Percentiles rank a stretch among this genome's conserved stretches.
Conservation (phyloP, 2,888 invertebrate genomes). For the Antheraea assamensis region DNA sequence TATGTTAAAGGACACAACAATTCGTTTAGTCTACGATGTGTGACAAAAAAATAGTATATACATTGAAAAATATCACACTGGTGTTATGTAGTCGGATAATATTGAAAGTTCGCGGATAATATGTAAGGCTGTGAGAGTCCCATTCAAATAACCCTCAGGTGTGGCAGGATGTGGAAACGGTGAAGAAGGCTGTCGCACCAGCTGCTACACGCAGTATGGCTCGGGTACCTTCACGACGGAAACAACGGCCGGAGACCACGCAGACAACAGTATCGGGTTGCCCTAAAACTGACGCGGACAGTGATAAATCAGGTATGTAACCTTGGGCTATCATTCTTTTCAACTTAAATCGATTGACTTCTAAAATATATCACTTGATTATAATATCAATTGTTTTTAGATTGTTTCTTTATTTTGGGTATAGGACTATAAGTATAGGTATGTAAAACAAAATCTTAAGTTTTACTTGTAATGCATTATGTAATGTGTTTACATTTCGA, state of each 20-base stretch:
- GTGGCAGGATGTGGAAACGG: slow-evolving; percentile 90
- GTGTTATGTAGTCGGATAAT: background rate
- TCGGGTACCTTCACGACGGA: slow-evolving; percentile 61
- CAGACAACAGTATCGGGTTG: slow-evolving; percentile 59
- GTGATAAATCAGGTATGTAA: slow-evolving; percentile 51
- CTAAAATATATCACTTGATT: too few relatives aligned
- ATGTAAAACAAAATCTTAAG: background rate
- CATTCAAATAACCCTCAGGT: slow-evolving; percentile 52
- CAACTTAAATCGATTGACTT: too few relatives aligned
- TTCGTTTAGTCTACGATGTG: too few relatives aligned
- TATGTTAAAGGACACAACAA: too few relatives aligned
- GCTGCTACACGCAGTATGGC: slow-evolving; percentile 79
- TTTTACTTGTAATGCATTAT: background rate
- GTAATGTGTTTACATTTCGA: background rate
- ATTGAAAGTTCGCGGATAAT: background rate
- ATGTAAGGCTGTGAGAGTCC: background rate
- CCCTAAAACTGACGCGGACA: slow-evolving; percentile 56
- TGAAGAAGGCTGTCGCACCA: slow-evolving; percentile 84
- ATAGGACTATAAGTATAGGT: too few relatives aligned
- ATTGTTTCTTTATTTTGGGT: too few relatives aligned
- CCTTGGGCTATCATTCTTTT: too few relatives aligned
- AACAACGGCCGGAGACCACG: slow-evolving; percentile 39
- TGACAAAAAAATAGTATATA: too few relatives aligned
- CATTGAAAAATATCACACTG: too few relatives aligned
- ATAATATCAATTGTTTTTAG: too few relatives aligned